Conservation (phyloP, 1,140 invertebrate species). For the Macrocentrus cingulum region DNA sequence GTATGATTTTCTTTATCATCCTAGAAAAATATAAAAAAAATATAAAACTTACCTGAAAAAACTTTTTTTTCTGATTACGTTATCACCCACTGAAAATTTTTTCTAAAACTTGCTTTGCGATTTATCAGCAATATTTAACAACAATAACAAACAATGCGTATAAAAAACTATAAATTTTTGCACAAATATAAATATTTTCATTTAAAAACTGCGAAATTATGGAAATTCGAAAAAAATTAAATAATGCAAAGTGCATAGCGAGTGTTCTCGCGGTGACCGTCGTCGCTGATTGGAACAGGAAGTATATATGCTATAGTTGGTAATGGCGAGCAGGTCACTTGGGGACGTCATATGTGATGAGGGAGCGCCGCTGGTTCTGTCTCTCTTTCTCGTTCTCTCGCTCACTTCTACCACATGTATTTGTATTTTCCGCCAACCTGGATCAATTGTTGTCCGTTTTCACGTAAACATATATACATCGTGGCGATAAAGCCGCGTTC, state of each 20-base stretch:
- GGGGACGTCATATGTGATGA: slow-evolving; percentile 21
- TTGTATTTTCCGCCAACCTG: slow-evolving; percentile 20
- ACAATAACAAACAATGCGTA: no score
- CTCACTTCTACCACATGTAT: no score
- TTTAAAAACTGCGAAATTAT: no score
- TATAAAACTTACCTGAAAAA: no score
- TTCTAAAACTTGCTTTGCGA: no score
- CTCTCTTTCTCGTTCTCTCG: slow-evolving; percentile 8
- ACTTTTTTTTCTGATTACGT: no score
- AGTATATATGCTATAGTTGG: slow-evolving; percentile 11
- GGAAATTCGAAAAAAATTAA: slow-evolving; percentile 1
- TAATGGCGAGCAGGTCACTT: slow-evolving; percentile 1
- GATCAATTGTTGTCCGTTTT: slow-evolving; percentile 21
- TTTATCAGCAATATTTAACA: no score
- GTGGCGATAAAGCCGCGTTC: not conserved
- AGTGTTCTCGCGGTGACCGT: slow-evolving; percentile 1
- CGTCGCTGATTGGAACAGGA: slow-evolving; percentile 27
- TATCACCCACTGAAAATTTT: no score
- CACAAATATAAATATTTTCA: no score
- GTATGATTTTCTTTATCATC: no score
- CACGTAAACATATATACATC: slow-evolving; percentile 3
- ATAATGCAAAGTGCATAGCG: not conserved
- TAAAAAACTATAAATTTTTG: not conserved
- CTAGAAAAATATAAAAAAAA: no score
- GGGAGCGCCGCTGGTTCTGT: slow-evolving; percentile 12